Evolutionary conservation across 2,797 vertebrate species (phyloP), one percentile per base, ranked within the genome.

Genomic region (Pteronotus mesoamericanus): DNA sequence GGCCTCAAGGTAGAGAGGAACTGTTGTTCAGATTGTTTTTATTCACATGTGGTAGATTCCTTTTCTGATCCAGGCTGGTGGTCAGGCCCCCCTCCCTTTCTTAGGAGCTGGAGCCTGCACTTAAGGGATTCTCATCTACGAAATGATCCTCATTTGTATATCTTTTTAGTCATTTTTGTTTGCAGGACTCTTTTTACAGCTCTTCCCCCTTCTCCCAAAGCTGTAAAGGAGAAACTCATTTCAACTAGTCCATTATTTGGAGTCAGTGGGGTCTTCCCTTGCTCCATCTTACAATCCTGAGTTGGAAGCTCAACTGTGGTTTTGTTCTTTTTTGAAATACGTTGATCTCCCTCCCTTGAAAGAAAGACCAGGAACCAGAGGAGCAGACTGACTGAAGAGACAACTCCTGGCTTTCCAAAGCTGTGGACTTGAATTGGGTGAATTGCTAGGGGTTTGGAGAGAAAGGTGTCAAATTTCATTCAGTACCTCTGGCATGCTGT

Each of bases 401-500:
- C 19, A 94, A 64, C 95, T 87, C 80, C 74, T 97, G 85, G 79
- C 95, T 97, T 95, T 98, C 95, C 96, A 95, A 92, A 94, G 90
- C 94, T 96, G 34, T 92, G 96, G 94, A 97, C 97, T 97, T 96
- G 90, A 69, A 90, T 85, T 96, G 95, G 78, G 92, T 90, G 89
- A 80, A 87, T 96, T 93, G 90, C 94, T 96, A 93, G 95, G 95
- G 86, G 74, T 53, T 95, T 97, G 53, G 90, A 95, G 75, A 90
- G 78, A 92, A 92, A 88, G 78, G 66, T 89, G 80, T 91, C 26
- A 86, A 44, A 74, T 91, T 92, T 93, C 37, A 86, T 92, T 93
- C 48, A 88, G 89, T 89, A 95, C 79, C 95, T 97, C 95, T 97
- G 92, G 95, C 91, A 91, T 96, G 94, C 89, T 92, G 91, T 96